phyloP scores from a whole-genome alignment of 2,797 vertebrate genomes.

The Sebastes goodei region DNA sequence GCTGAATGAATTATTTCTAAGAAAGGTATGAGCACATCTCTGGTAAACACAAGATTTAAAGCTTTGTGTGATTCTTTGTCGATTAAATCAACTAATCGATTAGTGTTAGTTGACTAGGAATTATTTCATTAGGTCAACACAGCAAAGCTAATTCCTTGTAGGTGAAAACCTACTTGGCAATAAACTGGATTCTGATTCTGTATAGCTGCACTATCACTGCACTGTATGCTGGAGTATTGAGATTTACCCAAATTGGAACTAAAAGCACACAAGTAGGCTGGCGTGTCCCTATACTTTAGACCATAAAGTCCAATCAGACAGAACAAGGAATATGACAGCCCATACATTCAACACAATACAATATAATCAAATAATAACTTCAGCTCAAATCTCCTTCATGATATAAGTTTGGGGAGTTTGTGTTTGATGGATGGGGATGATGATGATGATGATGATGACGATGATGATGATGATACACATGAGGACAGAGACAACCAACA shows the following conservation, averaged over 20 bases:
- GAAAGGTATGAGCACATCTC: no score
- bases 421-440: conserved; percentile 3
- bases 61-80: no score
- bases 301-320: background rate
- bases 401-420: background rate
- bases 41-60: no score
- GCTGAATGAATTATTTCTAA: no score
- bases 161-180: no score
- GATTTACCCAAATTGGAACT: background rate
- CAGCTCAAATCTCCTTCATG: background rate
- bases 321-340: background rate
- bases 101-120: no score
- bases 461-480: background rate
- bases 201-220: background rate
- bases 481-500: background rate
- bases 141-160: background rate
- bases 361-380: no score
- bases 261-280: background rate
- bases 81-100: no score
- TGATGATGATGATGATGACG: background rate
- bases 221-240: background rate
- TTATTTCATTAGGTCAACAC: no score
- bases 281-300: accelerated
- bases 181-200: background rate
- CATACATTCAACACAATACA: background rate